Percentiles rank a stretch among this genome's conserved stretches.
Evolutionary conservation across 2,113 vertebrate species (phyloP).

Genomic region (Sclerurus mexicanus): DNA sequence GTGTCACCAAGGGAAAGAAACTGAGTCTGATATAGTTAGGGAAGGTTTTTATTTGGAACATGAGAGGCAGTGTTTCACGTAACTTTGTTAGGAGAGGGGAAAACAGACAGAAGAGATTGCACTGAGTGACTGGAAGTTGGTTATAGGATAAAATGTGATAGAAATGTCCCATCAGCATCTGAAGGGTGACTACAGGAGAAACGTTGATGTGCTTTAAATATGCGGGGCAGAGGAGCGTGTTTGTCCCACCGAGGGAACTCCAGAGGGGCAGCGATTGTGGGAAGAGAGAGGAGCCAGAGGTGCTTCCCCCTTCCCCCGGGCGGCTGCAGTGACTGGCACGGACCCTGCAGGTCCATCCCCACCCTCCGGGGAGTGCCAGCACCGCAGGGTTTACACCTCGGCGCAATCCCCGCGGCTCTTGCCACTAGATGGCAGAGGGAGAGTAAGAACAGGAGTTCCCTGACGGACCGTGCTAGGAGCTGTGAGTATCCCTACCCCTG

Average conservation of each 20-base stretch:
- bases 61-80: neutral
- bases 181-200: neutral
- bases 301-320: neutral
- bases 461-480: accelerated
- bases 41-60: neutral
- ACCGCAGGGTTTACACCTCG: accelerated
- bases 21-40: neutral
- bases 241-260: neutral
- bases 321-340: neutral
- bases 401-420: neutral
- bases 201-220: neutral
- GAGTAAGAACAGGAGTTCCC: neutral
- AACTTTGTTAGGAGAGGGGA: neutral
- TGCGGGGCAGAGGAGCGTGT: neutral
- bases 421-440: slow-evolving; percentile 70
- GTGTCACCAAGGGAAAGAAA: neutral
- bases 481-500: neutral
- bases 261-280: neutral
- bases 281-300: neutral
- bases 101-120: neutral
- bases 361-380: no score
- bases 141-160: neutral
- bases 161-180: neutral
- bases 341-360: neutral
- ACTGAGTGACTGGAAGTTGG: neutral